Conservation (phyloP, 2,113 vertebrate genomes). For the Camelus dromedarius region DNA sequence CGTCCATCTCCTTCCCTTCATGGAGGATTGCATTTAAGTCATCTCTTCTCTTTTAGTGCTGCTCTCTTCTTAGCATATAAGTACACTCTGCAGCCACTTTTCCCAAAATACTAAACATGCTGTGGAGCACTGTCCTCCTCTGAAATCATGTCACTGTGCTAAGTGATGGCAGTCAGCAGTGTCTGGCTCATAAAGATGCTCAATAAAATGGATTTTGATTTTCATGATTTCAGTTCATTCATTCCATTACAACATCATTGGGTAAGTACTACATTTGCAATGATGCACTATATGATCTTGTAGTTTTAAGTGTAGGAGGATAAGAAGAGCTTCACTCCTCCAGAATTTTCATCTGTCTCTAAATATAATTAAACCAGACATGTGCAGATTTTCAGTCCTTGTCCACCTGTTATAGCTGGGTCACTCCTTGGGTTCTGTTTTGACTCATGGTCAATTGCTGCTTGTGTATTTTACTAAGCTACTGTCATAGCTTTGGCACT, state of each 20-base stretch:
- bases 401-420: background rate
- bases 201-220: background rate
- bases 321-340: background rate
- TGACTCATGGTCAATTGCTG: background rate
- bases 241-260: background rate
- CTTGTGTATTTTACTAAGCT: background rate
- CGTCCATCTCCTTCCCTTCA: background rate
- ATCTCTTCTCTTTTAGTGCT: background rate
- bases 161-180: background rate
- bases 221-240: background rate
- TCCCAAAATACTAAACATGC: background rate
- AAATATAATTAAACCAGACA: background rate
- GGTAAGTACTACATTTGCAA: background rate
- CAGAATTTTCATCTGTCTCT: background rate
- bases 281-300: background rate
- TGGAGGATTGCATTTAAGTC: background rate
- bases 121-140: background rate
- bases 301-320: background rate
- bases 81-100: background rate
- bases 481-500: background rate
- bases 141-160: background rate
- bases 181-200: background rate
- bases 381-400: background rate
- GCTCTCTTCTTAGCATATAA: background rate
- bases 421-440: background rate